Evolutionary conservation across 2,888 invertebrate species (phyloP).

Genomic region (Stenoptilia bipunctidactyla): DNA sequence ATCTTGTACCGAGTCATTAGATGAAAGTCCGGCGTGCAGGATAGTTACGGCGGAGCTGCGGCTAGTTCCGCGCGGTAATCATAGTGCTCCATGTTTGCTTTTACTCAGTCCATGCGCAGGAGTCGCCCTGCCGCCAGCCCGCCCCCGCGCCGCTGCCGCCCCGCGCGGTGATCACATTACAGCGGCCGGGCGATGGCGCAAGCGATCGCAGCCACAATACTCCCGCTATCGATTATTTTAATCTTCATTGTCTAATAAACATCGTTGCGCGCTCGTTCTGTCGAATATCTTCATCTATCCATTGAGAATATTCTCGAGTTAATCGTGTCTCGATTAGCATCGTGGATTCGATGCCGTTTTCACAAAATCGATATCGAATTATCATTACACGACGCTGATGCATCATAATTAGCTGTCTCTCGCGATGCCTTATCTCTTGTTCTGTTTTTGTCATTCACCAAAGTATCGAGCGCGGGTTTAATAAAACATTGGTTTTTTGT

Average conservation of each 20-base stretch:
- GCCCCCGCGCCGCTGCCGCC: background rate
- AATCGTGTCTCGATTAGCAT: background rate
- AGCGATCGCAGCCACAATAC: background rate
- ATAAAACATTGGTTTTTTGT: too few relatives aligned
- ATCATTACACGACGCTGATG: background rate
- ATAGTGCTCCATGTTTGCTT: too few relatives aligned
- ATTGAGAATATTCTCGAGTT: background rate
- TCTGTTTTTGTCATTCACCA: too few relatives aligned
- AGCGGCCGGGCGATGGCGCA: background rate
- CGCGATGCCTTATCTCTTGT: too few relatives aligned
- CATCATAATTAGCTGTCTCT: too few relatives aligned
- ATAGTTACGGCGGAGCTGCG: too few relatives aligned
- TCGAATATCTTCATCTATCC: background rate
- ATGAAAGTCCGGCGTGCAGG: too few relatives aligned
- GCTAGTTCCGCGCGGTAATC: too few relatives aligned
- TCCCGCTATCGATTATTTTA: background rate
- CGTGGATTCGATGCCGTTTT: background rate
- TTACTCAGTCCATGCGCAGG: too few relatives aligned
- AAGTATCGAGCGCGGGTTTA: too few relatives aligned
- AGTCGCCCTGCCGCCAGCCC: too few relatives aligned
- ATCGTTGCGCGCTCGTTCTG: background rate
- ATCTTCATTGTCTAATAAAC: background rate
- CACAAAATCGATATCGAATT: background rate
- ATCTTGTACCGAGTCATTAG: too few relatives aligned
- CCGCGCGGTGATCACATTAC: background rate